Evolutionary conservation across 2,888 invertebrate genomes (phyloP).

Genomic region (Oligia fasciuncula): DNA sequence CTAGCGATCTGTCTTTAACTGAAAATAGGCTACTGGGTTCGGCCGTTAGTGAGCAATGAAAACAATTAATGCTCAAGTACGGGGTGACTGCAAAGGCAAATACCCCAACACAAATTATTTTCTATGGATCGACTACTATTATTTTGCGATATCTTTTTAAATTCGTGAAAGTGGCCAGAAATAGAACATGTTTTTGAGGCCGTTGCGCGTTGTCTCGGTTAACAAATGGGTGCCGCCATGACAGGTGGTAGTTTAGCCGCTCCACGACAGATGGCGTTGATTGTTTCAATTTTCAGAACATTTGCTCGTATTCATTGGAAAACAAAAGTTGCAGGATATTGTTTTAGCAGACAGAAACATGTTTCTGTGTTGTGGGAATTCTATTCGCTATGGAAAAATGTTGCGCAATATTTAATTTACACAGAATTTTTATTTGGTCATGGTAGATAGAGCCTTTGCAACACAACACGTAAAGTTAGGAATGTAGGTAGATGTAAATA

Average conservation of each 20-base stretch:
- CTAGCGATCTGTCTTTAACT: too few relatives aligned
- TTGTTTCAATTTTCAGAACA: background rate
- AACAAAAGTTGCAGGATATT: background rate
- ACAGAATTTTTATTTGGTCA: background rate
- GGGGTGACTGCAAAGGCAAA: background rate
- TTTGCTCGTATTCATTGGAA: background rate
- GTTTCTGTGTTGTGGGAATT: background rate
- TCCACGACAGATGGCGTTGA: slow-evolving; percentile 40
- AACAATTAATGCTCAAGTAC: background rate
- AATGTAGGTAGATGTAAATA: background rate
- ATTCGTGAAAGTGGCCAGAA: background rate
- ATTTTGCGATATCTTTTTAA: background rate
- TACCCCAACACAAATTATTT: background rate
- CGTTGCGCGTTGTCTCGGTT: background rate
- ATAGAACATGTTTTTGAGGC: background rate
- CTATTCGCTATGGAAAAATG: background rate
- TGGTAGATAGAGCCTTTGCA: background rate
- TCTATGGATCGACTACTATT: background rate
- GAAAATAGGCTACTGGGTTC: too few relatives aligned
- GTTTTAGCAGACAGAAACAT: background rate
- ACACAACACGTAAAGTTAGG: background rate
- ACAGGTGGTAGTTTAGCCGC: slow-evolving; percentile 14
- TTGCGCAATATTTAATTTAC: background rate
- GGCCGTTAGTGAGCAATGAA: background rate
- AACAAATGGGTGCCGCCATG: background rate